phyloP scores from a whole-genome alignment of 2,888 invertebrate genomes.

The Polydrusus pterygomalis region DNA sequence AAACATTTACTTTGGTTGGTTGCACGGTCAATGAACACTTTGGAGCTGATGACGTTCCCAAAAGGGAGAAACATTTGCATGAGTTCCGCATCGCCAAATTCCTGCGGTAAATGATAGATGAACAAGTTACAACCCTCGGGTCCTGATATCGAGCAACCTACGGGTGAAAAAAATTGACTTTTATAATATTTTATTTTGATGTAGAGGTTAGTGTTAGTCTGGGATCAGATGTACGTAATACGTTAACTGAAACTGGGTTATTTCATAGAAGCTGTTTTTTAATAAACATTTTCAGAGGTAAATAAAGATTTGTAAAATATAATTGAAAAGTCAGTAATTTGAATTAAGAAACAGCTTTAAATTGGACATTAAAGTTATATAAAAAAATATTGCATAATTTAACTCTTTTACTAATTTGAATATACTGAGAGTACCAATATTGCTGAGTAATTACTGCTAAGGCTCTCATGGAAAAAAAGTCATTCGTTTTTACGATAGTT shows the following conservation, averaged over 20 bases:
- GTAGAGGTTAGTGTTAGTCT: neutral
- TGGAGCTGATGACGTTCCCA: constrained; percentile 99
- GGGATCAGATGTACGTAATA: neutral
- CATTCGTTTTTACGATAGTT: no score
- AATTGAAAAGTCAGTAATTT: no score
- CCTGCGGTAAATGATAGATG: constrained; percentile 99
- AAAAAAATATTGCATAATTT: no score
- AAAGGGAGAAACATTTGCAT: constrained; percentile 99
- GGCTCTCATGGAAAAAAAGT: no score
- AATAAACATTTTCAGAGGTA: no score
- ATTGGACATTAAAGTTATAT: no score
- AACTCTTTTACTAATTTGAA: no score
- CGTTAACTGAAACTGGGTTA: neutral
- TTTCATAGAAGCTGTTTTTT: no score
- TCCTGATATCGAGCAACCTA: constrained; percentile 97
- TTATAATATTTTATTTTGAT: constrained; percentile 30
- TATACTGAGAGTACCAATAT: no score
- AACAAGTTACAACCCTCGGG: constrained; percentile 99
- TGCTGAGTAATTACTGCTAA: no score
- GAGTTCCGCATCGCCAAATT: constrained; percentile 98
- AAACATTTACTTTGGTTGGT: constrained; percentile 99
- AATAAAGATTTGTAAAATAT: no score
- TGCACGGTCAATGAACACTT: constrained; percentile 99
- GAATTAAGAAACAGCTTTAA: no score
- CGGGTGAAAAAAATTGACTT: constrained; percentile 39